Evolutionary conservation across 2,888 invertebrate genomes (phyloP).

Genomic region (Drosophila paranaensis): DNA sequence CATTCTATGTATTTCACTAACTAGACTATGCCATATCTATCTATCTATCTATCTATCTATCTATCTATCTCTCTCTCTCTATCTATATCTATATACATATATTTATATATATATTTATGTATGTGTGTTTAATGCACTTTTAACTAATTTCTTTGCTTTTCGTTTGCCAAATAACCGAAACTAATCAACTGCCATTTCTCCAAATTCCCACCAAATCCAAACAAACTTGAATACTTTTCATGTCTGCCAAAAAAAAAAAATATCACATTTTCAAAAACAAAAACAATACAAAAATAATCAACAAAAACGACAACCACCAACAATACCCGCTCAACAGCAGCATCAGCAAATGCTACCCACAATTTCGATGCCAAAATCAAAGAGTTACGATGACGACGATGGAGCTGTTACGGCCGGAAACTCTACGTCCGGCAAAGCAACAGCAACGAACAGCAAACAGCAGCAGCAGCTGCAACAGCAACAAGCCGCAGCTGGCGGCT

Average conservation of each 20-base stretch:
- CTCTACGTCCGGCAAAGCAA: slow-evolving; percentile 29
- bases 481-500: slow-evolving; percentile 27
- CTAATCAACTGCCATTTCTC: slow-evolving; percentile 70
- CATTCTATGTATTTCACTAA: slow-evolving; percentile 18
- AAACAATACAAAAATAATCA: slow-evolving; percentile 12
- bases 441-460: slow-evolving; percentile 22
- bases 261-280: slow-evolving; percentile 6
- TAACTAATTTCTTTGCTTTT: slow-evolving; percentile 37
- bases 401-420: slow-evolving; percentile 28
- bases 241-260: slow-evolving; percentile 24
- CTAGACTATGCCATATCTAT: slow-evolving; percentile 1
- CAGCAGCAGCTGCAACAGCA: slow-evolving; percentile 34
- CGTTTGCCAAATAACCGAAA: slow-evolving; percentile 56
- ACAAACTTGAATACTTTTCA: slow-evolving; percentile 25
- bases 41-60: slow-evolving; percentile 2
- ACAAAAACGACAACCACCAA: slow-evolving; percentile 12
- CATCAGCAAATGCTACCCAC: slow-evolving; percentile 83
- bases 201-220: slow-evolving; percentile 34
- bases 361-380: slow-evolving; percentile 87
- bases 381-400: slow-evolving; percentile 82
- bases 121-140: slow-evolving; percentile 30
- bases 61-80: slow-evolving; percentile 3
- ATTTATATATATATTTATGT: slow-evolving; percentile 17
- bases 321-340: slow-evolving; percentile 36
- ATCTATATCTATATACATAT: not conserved